phyloP scores from a whole-genome alignment of 2,888 invertebrate species.

The Portevinia maculata region DNA sequence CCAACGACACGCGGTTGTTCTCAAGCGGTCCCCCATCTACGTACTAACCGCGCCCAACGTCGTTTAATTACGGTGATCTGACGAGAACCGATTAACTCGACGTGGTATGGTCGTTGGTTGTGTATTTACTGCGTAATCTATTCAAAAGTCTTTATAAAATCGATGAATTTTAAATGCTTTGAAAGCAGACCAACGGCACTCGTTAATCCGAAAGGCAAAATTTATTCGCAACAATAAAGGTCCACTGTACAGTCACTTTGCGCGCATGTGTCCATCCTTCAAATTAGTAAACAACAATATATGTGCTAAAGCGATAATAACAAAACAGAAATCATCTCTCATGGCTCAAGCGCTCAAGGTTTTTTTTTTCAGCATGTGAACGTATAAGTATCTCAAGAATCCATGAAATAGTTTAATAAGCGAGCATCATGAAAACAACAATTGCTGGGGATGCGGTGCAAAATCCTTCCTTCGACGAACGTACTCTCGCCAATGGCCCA shows the following conservation, averaged over 20 bases:
- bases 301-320: too few relatives aligned
- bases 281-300: conserved; percentile 10
- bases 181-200: conserved; percentile 24
- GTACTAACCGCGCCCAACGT: too few relatives aligned
- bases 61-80: too few relatives aligned
- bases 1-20: too few relatives aligned
- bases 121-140: not conserved
- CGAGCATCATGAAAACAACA: too few relatives aligned
- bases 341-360: not conserved
- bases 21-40: too few relatives aligned
- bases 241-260: not conserved
- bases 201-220: conserved; percentile 7
- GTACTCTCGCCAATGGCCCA: too few relatives aligned
- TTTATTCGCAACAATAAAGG: conserved; percentile 18
- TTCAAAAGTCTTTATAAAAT: conserved; percentile 5
- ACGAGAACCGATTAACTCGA: too few relatives aligned
- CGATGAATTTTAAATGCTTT: conserved; percentile 18
- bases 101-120: too few relatives aligned
- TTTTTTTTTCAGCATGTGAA: conserved; percentile 10
- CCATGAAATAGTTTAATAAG: not conserved
- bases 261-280: not conserved
- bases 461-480: conserved; percentile 28
- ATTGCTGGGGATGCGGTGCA: conserved; percentile 11
- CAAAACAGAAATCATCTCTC: conserved; percentile 20
- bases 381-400: not conserved